These are phyloP conservation scores for Criorhina ranunculi DNA, from an alignment of 2,888 invertebrate genomes.

Conservation along the genomic window DNA sequence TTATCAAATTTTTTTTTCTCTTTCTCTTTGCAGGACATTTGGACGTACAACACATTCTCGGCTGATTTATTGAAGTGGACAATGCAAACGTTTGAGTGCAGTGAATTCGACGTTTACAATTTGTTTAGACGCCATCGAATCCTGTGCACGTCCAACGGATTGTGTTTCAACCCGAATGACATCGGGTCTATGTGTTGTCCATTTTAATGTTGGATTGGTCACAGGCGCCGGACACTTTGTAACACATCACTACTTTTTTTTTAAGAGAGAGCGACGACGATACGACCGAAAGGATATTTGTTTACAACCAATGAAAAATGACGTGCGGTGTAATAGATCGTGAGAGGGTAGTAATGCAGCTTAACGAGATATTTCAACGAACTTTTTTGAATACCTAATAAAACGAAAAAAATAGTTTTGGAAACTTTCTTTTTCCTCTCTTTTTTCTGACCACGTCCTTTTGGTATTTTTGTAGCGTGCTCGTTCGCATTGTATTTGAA, in stretches of 20 bases:
- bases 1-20: conserved; percentile 34
- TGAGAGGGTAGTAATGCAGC: conserved; percentile 24
- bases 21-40: conserved; percentile 63
- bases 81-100: conserved; percentile 51
- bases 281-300: conserved; percentile 41
- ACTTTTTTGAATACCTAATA: neutral
- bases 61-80: conserved; percentile 73
- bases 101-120: conserved; percentile 36
- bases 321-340: conserved; percentile 10
- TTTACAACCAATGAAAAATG: conserved; percentile 1
- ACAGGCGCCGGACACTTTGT: neutral
- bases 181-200: conserved; percentile 69
- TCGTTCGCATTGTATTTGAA: too few species aligned
- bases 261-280: neutral
- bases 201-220: conserved; percentile 44
- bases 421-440: neutral
- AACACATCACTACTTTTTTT: conserved; percentile 3
- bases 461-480: too few species aligned
- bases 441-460: too few species aligned
- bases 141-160: conserved; percentile 59
- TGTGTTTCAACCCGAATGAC: conserved; percentile 68
- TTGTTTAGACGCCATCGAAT: conserved; percentile 22
- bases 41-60: conserved; percentile 66
- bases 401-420: neutral
- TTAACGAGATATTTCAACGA: neutral